Evolutionary conservation across 2,797 vertebrate species (phyloP), one percentile per base, ranked within the genome.

Genomic region (Typhlichthys subterraneus): DNA sequence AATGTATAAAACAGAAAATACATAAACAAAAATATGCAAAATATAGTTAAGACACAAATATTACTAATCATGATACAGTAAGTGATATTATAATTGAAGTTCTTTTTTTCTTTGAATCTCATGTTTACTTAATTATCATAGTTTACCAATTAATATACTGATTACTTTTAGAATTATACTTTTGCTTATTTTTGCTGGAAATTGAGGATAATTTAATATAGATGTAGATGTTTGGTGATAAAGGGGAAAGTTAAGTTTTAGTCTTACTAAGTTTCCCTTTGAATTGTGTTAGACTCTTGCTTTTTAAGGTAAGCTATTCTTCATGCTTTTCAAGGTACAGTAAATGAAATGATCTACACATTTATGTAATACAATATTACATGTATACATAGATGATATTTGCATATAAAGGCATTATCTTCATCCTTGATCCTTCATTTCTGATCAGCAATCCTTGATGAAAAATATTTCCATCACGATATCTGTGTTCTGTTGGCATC

Each of bases 331-430:
- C 82, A 66, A 80, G 79, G 79, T 82, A 33, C 70, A 42, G 38
- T 42, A 42, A 42, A 84, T 70, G 80, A 63, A 83, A 85, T 86
- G 86, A 87, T 90, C 88, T 85, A 86, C 75, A 85, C 86, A 81
- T 91, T 90, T 88, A 92, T 90, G 87, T 84, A 80, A 88, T 89
- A 87, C 81, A 84, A 70, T 84, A 88, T 81, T 86, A 86, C 85
- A 80, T 87, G 85, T 91, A 89, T 91, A 85, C 88, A 88, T 88
- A 88, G 86, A 87, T 90, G 87, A 84, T 84, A 83, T 87, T 88
- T 88, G 85, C 87, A 83, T 88, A 85, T 89, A 91, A 84, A 88
- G 79, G 83, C 87, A 88, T 84, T 87, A 88, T 88, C 87, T 88
- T 80, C 23, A 29, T 29, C 23, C 23, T 86, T 90, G 87, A 82